Base-by-base conservation (phyloP, 2,113 vertebrate species). In the Ptyas mucosa region DNA sequence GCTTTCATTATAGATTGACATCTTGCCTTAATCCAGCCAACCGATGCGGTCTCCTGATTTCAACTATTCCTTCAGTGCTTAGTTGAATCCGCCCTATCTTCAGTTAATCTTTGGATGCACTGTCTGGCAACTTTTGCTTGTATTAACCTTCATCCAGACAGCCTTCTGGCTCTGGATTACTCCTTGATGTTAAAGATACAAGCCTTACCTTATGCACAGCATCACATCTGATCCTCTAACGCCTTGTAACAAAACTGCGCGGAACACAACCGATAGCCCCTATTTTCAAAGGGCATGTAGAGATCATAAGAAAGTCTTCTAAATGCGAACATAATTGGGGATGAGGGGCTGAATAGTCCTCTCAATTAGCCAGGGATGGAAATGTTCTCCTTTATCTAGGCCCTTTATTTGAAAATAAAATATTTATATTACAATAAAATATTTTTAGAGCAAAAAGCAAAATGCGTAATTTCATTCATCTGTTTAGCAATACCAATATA, bases 401-500 rank as follows among this genome's bases (percentile, higher is more conserved):
- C 94, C 95, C 94, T 97, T 96, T 94, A 39, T 97, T 96, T 90
- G 23, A 75, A 81, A 88, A 58, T 94, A 96, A 95, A 90, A 90
- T 96, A 95, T 95, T 97, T 95, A 96, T 95, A 96, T 97, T 96
- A 91, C 94, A 95, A 96, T 95, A 96, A 96, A 97, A 95, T 43
- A 91, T 96, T 96, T 96, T 95, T 96, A 95, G 95, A 94, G 94
- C 91, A 93, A 92, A 94, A 93, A 92, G 89, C 93, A 96, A 97
- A 98, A 97, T 96, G 96, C 97, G 97, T 98, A 97, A 97, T 98
- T 98, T 97, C 97, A 97, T 98, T 98, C 97, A 98, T 98, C 97
- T 98, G 95, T 98, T 98, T 97, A 97, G 97, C 97, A 97, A 97
- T 98, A 98, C 97, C 97, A 96, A 98, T 98, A 98, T 98, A 98